A percentile compares a stretch with the other conserved stretches of the same genome.
Evolutionary conservation across 92 coral and sea anemone species (phyloP).

Genomic region (Pocillopora meandrina): DNA sequence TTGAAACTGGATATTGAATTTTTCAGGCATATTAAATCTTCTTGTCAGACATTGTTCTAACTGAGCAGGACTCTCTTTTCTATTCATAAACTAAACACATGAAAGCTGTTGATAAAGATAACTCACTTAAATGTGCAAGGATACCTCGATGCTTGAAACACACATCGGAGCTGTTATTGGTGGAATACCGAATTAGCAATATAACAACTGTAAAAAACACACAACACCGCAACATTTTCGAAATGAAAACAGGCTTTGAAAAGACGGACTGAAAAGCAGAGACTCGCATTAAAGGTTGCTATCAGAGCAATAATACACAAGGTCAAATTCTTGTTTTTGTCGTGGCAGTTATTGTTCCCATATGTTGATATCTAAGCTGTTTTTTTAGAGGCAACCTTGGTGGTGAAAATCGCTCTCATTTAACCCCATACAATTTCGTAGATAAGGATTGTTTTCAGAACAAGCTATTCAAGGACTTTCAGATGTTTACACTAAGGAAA

Average conservation of each 20-base stretch:
- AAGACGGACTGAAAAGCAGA: background rate
- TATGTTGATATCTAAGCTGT: background rate
- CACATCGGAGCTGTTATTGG: constrained; percentile 2
- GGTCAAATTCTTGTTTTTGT: constrained; percentile 5
- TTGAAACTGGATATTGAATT: too few species aligned
- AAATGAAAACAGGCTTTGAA: background rate
- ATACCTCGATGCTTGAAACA: background rate
- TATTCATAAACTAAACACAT: background rate
- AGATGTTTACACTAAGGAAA: constrained; percentile 2
- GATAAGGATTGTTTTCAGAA: constrained; percentile 11
- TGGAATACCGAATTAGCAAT: background rate
- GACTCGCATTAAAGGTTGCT: background rate
- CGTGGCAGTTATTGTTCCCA: background rate
- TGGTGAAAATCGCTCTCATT: constrained; percentile 7
- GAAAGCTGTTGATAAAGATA: constrained; percentile 37
- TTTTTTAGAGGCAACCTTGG: background rate
- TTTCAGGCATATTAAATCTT: background rate
- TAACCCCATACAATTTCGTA: background rate
- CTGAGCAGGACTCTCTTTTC: background rate
- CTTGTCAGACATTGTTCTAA: constrained; percentile 14
- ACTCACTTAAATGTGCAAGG: constrained; percentile 14
- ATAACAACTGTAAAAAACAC: background rate
- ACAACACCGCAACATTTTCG: background rate
- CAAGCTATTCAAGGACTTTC: background rate
- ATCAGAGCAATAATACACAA: background rate